Evolutionary conservation across 1,140 invertebrate species (phyloP).

Genomic region (Atta colombica): DNA sequence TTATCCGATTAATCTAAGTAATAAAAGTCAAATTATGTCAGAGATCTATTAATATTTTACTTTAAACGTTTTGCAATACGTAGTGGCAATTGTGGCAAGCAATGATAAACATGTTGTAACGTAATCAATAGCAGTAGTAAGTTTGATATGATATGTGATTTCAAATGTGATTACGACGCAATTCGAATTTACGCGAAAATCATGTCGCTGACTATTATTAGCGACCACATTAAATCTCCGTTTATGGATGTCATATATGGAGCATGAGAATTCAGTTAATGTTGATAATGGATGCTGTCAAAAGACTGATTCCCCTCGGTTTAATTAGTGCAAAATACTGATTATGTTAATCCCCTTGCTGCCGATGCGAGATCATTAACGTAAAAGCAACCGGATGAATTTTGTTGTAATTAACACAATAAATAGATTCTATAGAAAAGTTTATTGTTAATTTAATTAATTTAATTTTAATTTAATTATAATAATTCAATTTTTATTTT

Average conservation of each 20-base stretch:
- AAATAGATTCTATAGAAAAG: not conserved
- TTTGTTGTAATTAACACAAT: slow-evolving; percentile 15
- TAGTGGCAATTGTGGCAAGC: too few species aligned
- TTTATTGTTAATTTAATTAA: not conserved
- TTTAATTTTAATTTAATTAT: too few species aligned
- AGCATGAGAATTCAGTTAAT: slow-evolving; percentile 66
- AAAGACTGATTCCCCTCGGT: slow-evolving; percentile 68
- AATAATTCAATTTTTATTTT: too few species aligned
- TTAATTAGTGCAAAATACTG: slow-evolving; percentile 68
- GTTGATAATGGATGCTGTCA: slow-evolving; percentile 59
- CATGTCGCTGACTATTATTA: slow-evolving; percentile 71
- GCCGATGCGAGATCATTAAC: slow-evolving; percentile 18
- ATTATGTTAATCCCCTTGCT: slow-evolving; percentile 67
- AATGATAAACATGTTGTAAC: not conserved
- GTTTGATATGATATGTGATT: slow-evolving; percentile 4
- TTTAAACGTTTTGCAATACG: not conserved
- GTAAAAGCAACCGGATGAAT: not conserved
- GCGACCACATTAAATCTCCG: slow-evolving; percentile 72
- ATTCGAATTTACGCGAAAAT: slow-evolving; percentile 28
- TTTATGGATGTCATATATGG: slow-evolving; percentile 60
- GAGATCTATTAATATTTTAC: not conserved
- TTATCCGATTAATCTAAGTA: not conserved
- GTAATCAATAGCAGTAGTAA: not conserved
- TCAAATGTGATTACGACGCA: slow-evolving; percentile 4
- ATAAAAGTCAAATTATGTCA: not conserved